Percentiles rank a stretch among this genome's conserved stretches.
phyloP scores from a whole-genome alignment of 2,888 invertebrate species.

The Apocheima hispidaria region DNA sequence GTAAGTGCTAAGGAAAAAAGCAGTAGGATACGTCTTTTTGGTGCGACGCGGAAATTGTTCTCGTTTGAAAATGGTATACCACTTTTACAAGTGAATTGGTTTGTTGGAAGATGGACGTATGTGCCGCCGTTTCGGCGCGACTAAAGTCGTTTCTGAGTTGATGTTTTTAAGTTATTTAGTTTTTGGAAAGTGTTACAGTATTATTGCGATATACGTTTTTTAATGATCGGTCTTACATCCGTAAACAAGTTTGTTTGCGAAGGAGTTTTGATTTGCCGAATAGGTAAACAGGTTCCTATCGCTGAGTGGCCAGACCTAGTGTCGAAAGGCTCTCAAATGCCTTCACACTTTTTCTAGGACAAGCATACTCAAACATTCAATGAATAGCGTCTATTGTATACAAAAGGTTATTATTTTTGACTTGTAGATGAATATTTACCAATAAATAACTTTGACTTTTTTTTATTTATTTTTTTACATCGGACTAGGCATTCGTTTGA shows the following conservation, averaged over 20 bases:
- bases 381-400: too few relatives aligned
- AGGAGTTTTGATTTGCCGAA: neutral
- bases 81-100: conserved; percentile 53
- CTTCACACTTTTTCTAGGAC: too few relatives aligned
- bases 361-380: too few relatives aligned
- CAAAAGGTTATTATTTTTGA: too few relatives aligned
- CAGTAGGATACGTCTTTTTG: conserved; percentile 59
- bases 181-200: conserved; percentile 60
- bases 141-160: conserved; percentile 36
- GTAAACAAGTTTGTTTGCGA: conserved; percentile 33
- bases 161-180: conserved; percentile 36
- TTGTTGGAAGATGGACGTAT: conserved; percentile 52
- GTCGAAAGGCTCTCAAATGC: too few relatives aligned
- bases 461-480: too few relatives aligned
- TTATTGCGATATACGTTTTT: conserved; percentile 39
- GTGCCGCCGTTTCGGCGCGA: conserved; percentile 30
- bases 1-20: conserved; percentile 48
- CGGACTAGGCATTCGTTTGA: too few relatives aligned
- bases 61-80: conserved; percentile 75
- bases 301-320: too few relatives aligned
- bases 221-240: conserved; percentile 29
- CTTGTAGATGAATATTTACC: too few relatives aligned
- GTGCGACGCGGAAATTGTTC: conserved; percentile 48
- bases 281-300: too few relatives aligned
- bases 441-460: too few relatives aligned